phyloP scores from a whole-genome alignment of 2,888 invertebrate genomes.

The Eurytoma californica region DNA sequence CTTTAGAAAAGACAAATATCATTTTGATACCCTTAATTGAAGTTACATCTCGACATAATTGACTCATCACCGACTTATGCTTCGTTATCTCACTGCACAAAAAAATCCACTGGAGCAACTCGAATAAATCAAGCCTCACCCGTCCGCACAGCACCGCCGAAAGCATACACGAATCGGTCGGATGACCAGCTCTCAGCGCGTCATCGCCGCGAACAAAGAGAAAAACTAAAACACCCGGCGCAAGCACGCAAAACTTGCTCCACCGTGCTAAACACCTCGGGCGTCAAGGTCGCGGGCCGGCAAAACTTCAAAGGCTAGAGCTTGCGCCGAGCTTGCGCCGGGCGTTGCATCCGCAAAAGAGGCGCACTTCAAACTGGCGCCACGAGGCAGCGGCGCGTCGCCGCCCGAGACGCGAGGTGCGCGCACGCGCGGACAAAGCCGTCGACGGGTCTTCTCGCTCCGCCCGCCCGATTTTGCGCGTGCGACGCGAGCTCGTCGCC shows the following conservation, averaged over 20 bases:
- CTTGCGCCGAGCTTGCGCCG: conserved; percentile 10
- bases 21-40: too few species aligned
- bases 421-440: conserved; percentile 45
- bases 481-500: not conserved
- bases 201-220: not conserved
- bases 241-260: not conserved
- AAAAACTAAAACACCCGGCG: not conserved
- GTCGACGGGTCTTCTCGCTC: not conserved
- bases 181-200: too few species aligned
- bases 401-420: conserved; percentile 23
- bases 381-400: conserved; percentile 56
- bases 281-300: too few species aligned
- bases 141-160: too few species aligned
- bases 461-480: not conserved
- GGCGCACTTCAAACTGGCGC: conserved; percentile 74
- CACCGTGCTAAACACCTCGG: not conserved
- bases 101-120: too few species aligned
- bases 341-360: conserved; percentile 70
- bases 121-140: too few species aligned
- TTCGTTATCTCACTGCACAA: too few species aligned
- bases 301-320: not conserved
- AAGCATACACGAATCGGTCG: too few species aligned
- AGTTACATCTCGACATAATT: too few species aligned
- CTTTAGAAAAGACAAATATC: too few species aligned
- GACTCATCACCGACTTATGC: too few species aligned